Conservation (phyloP, 2,797 vertebrate genomes). For the Mus caroli region DNA sequence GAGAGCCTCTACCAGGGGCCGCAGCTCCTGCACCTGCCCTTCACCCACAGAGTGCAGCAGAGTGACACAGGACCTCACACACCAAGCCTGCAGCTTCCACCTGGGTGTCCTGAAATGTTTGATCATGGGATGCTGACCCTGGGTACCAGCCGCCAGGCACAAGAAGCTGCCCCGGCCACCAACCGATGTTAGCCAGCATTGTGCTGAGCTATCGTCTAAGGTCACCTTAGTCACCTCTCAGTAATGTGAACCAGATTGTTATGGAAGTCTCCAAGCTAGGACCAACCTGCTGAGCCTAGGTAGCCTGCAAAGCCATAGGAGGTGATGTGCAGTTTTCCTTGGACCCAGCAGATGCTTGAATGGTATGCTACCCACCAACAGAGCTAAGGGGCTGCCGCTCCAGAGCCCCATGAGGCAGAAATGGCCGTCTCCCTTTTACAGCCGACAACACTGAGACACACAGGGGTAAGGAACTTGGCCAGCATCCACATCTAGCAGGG, state of each 20-base stretch:
- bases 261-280: neutral
- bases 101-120: neutral
- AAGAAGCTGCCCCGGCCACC: neutral
- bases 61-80: neutral
- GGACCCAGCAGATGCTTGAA: neutral
- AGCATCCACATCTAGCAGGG: neutral
- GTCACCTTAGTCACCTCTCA: neutral
- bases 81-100: too few species aligned
- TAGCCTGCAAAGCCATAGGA: neutral
- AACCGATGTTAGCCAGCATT: neutral
- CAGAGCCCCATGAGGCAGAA: too few species aligned
- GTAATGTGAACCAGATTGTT: too few species aligned
- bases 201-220: neutral
- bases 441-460: neutral
- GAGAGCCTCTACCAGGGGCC: fast-evolving
- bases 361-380: neutral
- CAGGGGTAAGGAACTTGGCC: neutral
- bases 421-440: neutral
- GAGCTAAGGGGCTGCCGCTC: fast-evolving
- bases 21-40: neutral
- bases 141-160: neutral
- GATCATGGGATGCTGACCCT: neutral
- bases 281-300: neutral
- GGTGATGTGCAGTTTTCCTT: neutral
- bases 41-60: neutral